Evolutionary conservation across 2,888 invertebrate species (phyloP).

Genomic region (Parascotia fuliginaria): DNA sequence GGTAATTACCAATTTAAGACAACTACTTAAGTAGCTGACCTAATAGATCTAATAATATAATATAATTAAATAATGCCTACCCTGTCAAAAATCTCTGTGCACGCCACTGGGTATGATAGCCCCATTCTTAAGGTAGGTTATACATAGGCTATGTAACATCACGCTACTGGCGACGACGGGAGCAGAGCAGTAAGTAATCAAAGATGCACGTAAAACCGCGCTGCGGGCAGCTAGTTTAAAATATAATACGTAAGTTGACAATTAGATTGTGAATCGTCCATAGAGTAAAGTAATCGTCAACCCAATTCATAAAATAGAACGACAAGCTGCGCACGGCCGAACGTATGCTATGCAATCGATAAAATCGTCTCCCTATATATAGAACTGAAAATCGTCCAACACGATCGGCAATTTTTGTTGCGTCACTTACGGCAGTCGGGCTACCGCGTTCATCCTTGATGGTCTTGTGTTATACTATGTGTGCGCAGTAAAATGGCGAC

Average conservation of each 20-base stretch:
- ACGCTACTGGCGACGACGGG: too few relatives aligned
- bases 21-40: too few relatives aligned
- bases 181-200: too few relatives aligned
- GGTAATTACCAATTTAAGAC: too few relatives aligned
- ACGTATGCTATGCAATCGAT: neutral
- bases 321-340: neutral
- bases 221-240: too few relatives aligned
- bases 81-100: too few relatives aligned
- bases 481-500: constrained; percentile 4
- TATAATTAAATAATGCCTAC: too few relatives aligned
- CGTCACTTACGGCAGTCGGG: neutral
- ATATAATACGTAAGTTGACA: neutral
- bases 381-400: constrained; percentile 4
- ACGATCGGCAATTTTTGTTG: constrained; percentile 6
- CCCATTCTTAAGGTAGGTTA: too few relatives aligned
- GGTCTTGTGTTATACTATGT: neutral
- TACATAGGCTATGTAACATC: too few relatives aligned
- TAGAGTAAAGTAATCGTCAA: neutral
- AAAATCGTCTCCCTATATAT: neutral
- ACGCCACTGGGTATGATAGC: too few relatives aligned
- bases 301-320: neutral
- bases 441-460: neutral
- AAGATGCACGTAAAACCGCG: too few relatives aligned
- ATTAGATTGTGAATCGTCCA: neutral
- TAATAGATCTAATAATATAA: too few relatives aligned